A percentile compares a stretch with the other conserved stretches of the same genome.
Conservation (phyloP, 1,140 invertebrate species). For the Anastrepha ludens region DNA sequence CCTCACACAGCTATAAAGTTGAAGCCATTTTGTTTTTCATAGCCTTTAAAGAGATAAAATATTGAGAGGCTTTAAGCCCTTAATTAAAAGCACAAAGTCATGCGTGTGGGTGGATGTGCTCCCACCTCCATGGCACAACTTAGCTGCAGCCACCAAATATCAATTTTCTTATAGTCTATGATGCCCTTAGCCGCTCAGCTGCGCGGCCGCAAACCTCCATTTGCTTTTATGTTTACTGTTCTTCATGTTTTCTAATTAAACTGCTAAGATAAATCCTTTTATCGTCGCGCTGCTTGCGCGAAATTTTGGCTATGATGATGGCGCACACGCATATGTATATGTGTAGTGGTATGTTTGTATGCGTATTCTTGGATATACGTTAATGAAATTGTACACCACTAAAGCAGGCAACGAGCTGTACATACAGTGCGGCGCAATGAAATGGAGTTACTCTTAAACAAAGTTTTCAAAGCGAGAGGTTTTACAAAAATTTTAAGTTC, state of each 20-base stretch:
- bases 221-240: slow-evolving; percentile 27
- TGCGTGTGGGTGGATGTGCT: not conserved
- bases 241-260: slow-evolving; percentile 45
- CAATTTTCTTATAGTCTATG: not conserved
- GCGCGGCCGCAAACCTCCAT: not conserved
- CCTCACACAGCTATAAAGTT: not conserved
- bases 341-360: not conserved
- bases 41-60: not conserved
- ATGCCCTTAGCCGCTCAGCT: not conserved
- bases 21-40: slow-evolving; percentile 3
- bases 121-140: not conserved
- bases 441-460: too few species aligned
- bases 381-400: slow-evolving; percentile 21
- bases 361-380: not conserved
- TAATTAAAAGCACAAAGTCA: slow-evolving; percentile 13
- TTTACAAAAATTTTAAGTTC: too few species aligned
- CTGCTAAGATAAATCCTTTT: slow-evolving; percentile 32
- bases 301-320: slow-evolving; percentile 30
- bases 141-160: not conserved
- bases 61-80: not conserved
- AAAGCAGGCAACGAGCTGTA: too few species aligned
- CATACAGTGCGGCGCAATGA: too few species aligned
- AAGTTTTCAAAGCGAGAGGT: too few species aligned
- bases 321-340: not conserved
- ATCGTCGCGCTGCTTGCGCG: not conserved